Conservation (phyloP, 2,113 vertebrate genomes). For the Entomyzon cyanotis region DNA sequence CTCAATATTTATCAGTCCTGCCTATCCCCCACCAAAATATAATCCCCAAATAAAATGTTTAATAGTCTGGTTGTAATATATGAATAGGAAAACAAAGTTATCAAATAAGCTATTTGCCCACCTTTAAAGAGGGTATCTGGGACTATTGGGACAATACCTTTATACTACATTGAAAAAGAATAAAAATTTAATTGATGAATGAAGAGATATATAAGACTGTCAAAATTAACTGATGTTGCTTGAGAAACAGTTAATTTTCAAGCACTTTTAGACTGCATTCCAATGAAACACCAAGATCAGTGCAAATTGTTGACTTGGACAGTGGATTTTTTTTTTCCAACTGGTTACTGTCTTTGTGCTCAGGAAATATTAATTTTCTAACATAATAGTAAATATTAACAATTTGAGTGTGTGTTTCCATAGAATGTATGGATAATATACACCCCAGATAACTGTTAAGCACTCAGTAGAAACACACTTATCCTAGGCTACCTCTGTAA, state of each 20-base stretch:
- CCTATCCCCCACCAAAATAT: rapidly evolving
- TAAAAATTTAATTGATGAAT: neutral
- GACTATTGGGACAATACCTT: neutral
- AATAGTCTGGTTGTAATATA: neutral
- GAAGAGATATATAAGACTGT: neutral
- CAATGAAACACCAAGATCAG: neutral
- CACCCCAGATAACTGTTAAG: neutral
- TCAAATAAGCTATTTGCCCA: neutral
- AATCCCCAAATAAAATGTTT: neutral
- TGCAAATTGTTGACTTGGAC: neutral
- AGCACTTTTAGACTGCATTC: neutral
- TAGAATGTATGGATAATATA: neutral
- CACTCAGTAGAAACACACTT: neutral
- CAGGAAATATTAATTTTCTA: neutral
- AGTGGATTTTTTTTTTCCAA: neutral
- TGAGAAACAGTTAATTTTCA: neutral
- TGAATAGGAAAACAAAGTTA: neutral
- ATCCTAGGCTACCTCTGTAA: neutral
- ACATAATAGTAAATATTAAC: neutral
- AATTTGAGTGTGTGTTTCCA: neutral
- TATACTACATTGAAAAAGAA: neutral
- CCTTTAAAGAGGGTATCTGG: neutral
- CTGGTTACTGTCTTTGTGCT: neutral
- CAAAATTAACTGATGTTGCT: neutral
- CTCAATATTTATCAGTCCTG: neutral